phyloP scores from a whole-genome alignment of 2,888 invertebrate genomes.

The Orchesella flavescens region DNA sequence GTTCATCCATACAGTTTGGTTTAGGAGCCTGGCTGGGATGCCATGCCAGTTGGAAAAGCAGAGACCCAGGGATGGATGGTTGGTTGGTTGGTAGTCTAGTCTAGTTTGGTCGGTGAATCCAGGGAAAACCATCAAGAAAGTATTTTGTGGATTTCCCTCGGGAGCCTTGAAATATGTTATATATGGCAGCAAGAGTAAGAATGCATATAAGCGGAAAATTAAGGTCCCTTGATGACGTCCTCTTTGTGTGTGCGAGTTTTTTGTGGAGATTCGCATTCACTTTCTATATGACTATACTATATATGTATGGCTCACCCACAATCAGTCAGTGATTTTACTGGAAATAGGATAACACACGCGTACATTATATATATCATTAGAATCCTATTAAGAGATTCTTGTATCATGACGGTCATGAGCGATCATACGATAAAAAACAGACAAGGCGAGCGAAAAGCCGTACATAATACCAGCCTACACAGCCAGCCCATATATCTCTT shows the following conservation, averaged over 20 bases:
- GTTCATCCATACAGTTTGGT: too few species aligned
- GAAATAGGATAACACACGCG: background rate
- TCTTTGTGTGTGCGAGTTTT: background rate
- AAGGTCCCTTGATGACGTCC: slow-evolving; percentile 56
- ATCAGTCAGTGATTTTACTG: slow-evolving; percentile 8
- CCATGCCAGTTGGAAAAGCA: background rate
- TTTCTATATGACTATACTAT: too few species aligned
- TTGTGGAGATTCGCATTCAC: too few species aligned
- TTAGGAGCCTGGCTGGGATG: too few species aligned
- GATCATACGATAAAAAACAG: slow-evolving; percentile 22
- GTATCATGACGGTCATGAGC: too few species aligned
- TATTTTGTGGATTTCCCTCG: slow-evolving; percentile 43
- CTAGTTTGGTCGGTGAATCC: too few species aligned
- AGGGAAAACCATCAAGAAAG: slow-evolving; percentile 12
- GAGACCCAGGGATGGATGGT: background rate
- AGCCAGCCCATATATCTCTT: too few species aligned
- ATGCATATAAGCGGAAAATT: slow-evolving; percentile 56
- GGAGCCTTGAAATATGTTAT: slow-evolving; percentile 29
- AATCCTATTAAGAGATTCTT: slow-evolving; percentile 41
- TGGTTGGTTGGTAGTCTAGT: too few species aligned
- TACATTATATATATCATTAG: slow-evolving; percentile 35
- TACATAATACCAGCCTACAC: background rate
- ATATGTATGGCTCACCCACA: background rate
- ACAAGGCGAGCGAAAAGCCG: slow-evolving; percentile 31
- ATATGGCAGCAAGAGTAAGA: slow-evolving; percentile 9